Evolutionary conservation across 2,797 vertebrate genomes (phyloP), one percentile per base, ranked within the genome.

Genomic region (Melanotaenia maccullochi): DNA sequence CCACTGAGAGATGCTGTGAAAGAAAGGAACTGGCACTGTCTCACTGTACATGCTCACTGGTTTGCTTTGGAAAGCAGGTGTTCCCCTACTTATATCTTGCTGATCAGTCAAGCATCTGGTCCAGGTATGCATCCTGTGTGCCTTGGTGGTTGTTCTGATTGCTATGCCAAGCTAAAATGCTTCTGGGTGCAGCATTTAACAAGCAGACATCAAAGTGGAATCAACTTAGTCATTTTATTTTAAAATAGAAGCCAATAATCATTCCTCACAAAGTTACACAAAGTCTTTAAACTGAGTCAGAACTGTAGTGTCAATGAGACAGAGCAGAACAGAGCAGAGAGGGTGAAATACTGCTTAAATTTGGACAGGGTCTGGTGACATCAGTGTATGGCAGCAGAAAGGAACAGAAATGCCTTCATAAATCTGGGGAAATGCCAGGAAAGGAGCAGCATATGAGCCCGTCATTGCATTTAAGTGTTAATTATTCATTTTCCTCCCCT

Each of bases 381-480:
- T 89, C 76, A 83, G 71, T 82, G 81, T 89, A 78, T 86, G 83
- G 86, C 83, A 81, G 73, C 18, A 0, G 79, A 61, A 60, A 70
- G 68, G 66, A 83, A 68, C 52, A 76, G 76, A 81, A 84, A 84
- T 65, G 84, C 73, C 75, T 82, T 65, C 73, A 83, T 90, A 89
- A 87, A 89, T 92, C 78, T 85, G 74, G 65, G 71, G 42, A 83
- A 89, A 87, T 77, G 85, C 88, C 81, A 82, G 71, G 63, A 87
- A 81, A 89, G 60, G 73, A 88, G 81, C 62, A 70, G 79, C 86
- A 86, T 90, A 90, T 75, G 82, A 86, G 84, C 86, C 81, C 68
- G 79, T 92, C 90, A 87, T 84, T 87, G 88, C 85, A 87, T 93
- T 93, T 92, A 92, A 93, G 90, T 92, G 89, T 91, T 93, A 92